phyloP scores from a whole-genome alignment of 2,797 vertebrate species.

The Clangula hyemalis region DNA sequence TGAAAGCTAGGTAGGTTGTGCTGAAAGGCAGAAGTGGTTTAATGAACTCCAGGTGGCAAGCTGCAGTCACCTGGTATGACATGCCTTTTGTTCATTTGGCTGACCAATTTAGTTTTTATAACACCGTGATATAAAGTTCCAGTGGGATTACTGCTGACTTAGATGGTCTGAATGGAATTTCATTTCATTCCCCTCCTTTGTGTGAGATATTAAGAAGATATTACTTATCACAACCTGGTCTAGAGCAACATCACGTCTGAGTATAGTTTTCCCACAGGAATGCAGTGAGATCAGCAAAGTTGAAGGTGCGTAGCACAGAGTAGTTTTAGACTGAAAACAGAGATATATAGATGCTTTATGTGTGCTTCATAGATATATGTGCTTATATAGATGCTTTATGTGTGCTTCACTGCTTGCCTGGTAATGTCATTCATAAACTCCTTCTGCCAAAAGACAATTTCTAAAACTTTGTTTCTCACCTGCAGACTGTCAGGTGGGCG shows the following conservation, averaged over 20 bases:
- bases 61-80: not conserved
- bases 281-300: not conserved
- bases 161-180: not conserved
- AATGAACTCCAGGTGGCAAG: conserved; percentile 32
- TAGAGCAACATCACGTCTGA: not conserved
- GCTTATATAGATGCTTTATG: not conserved
- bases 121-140: not conserved
- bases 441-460: not conserved
- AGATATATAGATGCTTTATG: not conserved
- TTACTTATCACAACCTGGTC: not conserved
- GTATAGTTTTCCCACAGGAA: not conserved
- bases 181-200: not conserved
- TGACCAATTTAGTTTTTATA: not conserved
- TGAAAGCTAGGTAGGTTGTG: not conserved
- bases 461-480: not conserved
- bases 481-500: not conserved
- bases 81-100: not conserved
- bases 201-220: not conserved
- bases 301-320: not conserved
- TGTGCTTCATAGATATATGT: too few relatives aligned
- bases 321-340: not conserved
- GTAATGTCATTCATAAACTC: not conserved
- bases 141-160: not conserved
- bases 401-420: not conserved
- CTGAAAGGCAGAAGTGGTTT: not conserved